Percentiles rank a stretch among this genome's conserved stretches.
Evolutionary conservation across 2,113 vertebrate genomes (phyloP).

Genomic region (Perca fluviatilis): DNA sequence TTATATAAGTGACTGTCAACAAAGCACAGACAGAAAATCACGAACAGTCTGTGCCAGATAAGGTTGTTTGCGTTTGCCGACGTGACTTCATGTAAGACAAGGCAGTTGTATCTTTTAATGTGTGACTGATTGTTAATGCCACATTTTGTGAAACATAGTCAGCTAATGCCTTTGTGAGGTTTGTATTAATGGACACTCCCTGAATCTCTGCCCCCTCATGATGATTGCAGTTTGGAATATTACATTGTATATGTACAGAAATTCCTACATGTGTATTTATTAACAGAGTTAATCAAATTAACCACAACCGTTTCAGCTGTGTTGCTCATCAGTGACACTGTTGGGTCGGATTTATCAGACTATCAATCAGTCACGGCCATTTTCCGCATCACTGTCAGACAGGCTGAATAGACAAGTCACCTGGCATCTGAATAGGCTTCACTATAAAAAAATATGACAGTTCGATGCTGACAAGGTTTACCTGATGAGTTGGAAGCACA

Average conservation of each 20-base stretch:
- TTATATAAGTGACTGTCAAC: slow-evolving; percentile 61
- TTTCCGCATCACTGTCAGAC: slow-evolving; percentile 24
- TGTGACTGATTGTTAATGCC: slow-evolving; percentile 15
- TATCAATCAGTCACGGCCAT: slow-evolving; percentile 22
- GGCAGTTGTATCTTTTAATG: slow-evolving; percentile 8
- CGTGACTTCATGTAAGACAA: slow-evolving; percentile 13
- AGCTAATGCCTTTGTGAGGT: background rate
- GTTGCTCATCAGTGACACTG: slow-evolving; percentile 30
- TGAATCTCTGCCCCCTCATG: background rate
- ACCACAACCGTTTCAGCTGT: slow-evolving; percentile 7
- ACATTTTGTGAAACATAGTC: background rate
- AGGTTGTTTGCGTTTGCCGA: slow-evolving; percentile 34
- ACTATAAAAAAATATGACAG: slow-evolving; percentile 11
- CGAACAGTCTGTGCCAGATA: slow-evolving; percentile 48
- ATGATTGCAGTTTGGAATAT: background rate
- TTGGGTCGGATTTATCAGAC: slow-evolving; percentile 31
- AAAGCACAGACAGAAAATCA: slow-evolving; percentile 45
- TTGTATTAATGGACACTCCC: background rate
- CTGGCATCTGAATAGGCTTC: slow-evolving; percentile 16
- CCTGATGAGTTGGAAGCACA: slow-evolving; percentile 14
- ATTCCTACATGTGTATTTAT: background rate
- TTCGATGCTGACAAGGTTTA: background rate
- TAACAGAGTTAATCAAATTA: background rate
- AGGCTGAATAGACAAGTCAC: slow-evolving; percentile 27
- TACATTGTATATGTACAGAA: background rate